Evolutionary conservation across 2,888 invertebrate species (phyloP), one percentile per base, ranked within the genome.

Genomic region (Lysandra coridon): DNA sequence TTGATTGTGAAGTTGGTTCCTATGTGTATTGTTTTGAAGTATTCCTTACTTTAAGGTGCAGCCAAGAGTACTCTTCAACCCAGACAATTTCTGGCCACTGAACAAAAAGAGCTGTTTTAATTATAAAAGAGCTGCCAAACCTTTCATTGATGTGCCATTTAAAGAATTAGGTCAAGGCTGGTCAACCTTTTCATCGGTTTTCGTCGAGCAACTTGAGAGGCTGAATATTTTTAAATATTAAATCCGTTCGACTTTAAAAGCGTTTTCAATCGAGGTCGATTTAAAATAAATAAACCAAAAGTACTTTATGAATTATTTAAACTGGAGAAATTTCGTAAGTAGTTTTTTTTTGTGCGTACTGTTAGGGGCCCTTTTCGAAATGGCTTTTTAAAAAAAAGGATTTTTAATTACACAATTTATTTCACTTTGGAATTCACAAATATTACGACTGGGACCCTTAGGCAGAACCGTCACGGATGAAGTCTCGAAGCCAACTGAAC

Each of bases 101-200:
- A 69, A 17, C 14, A 69, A 37, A 69, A 62, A 69, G 37, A 37
- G 69, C 69, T 37, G 69, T 33, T 37, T 69, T 69, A 64, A 64
- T 64, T 64, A 64, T 64, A 69, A 69, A 33, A 69, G 69, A 33
- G 14, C 33, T 69, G 69, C 69, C 69, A 69, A 69, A 69, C 14
- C 69, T 69, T 69, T 69, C 33, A 69, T 37, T 33, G 69, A 33
- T 69, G 69, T 69, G 69, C 69, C 33, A 69, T 69, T 69, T 69
- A 37, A 69, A 14, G 69, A 69, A 69, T 17, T 33, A 37, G 69
- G 69, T 69, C 69, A 69, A 33, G 69, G 69, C 69, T 69, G 69
- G 69, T 69, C 69, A 69, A 69, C 69, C 69, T 69, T 69, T 69
- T 69, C 69, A 37, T 17, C 33, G 69, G 14, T 33, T 62, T 62